Evolutionary conservation across 2,888 invertebrate species (phyloP).

Genomic region (Brenthis daphne): DNA sequence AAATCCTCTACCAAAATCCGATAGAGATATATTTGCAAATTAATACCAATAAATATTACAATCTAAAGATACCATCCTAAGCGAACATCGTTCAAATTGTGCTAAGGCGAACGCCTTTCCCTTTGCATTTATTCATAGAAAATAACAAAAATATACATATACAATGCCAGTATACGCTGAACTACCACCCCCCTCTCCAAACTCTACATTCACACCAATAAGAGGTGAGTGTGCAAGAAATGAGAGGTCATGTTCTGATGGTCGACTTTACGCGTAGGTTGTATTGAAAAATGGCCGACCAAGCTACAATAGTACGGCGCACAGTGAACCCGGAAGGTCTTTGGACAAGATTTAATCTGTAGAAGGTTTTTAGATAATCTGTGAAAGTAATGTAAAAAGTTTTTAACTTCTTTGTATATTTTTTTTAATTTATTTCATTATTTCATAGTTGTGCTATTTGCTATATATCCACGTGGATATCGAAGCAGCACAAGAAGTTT

Average conservation of each 20-base stretch:
- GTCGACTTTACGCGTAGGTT: slow-evolving; percentile 69
- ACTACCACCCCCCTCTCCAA: slow-evolving; percentile 44
- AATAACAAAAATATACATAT: slow-evolving; percentile 81
- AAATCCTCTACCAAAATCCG: slow-evolving; percentile 9
- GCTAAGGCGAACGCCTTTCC: slow-evolving; percentile 81
- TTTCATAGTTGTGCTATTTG: neutral
- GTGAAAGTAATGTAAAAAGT: slow-evolving; percentile 26
- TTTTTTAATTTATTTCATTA: slow-evolving; percentile 1
- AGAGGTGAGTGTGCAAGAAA: slow-evolving; percentile 37
- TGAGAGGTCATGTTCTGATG: slow-evolving; percentile 53
- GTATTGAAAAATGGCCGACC: slow-evolving; percentile 77
- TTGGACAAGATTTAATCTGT: slow-evolving; percentile 75
- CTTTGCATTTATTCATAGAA: slow-evolving; percentile 81
- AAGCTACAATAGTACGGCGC: slow-evolving; percentile 73
- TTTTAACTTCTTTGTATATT: slow-evolving; percentile 40
- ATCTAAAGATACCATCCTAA: slow-evolving; percentile 59
- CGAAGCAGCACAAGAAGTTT: no score
- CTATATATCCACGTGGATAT: no score
- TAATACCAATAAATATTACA: slow-evolving; percentile 51
- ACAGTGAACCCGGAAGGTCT: slow-evolving; percentile 76
- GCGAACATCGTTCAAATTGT: slow-evolving; percentile 70
- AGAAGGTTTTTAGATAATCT: slow-evolving; percentile 49
- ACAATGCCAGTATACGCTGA: slow-evolving; percentile 57
- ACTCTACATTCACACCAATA: slow-evolving; percentile 29
- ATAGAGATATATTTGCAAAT: slow-evolving; percentile 38